Evolutionary conservation across 2,888 invertebrate species (phyloP).

Genomic region (Amphipoea lucens): DNA sequence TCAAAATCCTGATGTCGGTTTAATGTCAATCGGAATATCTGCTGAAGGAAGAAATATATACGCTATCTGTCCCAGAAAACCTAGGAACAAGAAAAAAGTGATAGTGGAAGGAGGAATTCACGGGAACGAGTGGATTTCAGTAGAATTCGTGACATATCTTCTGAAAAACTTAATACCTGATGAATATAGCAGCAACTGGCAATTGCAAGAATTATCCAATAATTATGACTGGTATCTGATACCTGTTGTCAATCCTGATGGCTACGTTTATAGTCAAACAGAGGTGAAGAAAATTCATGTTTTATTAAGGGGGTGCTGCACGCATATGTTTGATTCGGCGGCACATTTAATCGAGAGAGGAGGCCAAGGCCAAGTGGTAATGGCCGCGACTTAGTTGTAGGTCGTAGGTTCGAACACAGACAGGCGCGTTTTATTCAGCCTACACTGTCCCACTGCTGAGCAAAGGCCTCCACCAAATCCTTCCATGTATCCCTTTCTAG

Average conservation of each 20-base stretch:
- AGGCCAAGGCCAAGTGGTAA: not conserved
- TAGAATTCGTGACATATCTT: slow-evolving; percentile 91
- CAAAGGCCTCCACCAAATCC: too few relatives aligned
- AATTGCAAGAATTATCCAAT: slow-evolving; percentile 80
- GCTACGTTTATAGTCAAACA: slow-evolving; percentile 67
- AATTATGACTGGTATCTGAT: slow-evolving; percentile 92
- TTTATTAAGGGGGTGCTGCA: not conserved
- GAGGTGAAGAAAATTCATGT: slow-evolving; percentile 59
- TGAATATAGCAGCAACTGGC: slow-evolving; percentile 61
- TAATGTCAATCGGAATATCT: slow-evolving; percentile 82
- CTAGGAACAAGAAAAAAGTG: slow-evolving; percentile 79
- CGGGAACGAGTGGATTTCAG: slow-evolving; percentile 93
- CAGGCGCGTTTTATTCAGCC: not conserved
- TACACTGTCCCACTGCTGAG: too few relatives aligned
- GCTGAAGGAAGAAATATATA: slow-evolving; percentile 84
- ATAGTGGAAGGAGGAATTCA: slow-evolving; percentile 92
- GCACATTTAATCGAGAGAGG: not conserved
- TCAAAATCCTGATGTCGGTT: slow-evolving; percentile 79
- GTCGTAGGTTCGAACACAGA: not conserved
- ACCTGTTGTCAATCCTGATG: slow-evolving; percentile 93
- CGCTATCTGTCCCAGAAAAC: slow-evolving; percentile 70
- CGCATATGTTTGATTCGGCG: not conserved
- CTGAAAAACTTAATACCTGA: slow-evolving; percentile 86
- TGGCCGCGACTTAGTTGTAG: not conserved
- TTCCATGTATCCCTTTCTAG: too few relatives aligned